These are phyloP conservation scores for Pollenia griseotomentosa DNA, from an alignment of 2,888 invertebrate species.

Conservation along the genomic window DNA sequence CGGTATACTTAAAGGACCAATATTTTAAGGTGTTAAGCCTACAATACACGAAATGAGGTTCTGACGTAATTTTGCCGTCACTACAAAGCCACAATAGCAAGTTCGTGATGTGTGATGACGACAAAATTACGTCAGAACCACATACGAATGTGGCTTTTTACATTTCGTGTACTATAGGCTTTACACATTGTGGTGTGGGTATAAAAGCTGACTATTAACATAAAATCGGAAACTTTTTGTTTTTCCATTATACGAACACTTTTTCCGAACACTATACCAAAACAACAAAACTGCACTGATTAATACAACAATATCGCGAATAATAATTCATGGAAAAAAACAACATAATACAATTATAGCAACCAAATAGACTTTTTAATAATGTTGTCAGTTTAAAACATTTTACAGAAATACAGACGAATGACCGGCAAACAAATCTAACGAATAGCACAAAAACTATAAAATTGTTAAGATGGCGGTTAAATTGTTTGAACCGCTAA, in stretches of 20 bases:
- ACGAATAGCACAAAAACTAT: slow-evolving; percentile 12
- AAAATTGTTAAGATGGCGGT: slow-evolving; percentile 48
- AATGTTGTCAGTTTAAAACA: slow-evolving; percentile 53
- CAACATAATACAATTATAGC: neutral
- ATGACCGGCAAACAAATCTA: slow-evolving; percentile 2
- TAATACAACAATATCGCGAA: slow-evolving; percentile 36
- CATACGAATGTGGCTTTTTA: too few relatives aligned
- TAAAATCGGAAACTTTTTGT: too few relatives aligned
- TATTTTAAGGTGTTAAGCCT: too few relatives aligned
- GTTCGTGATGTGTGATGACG: too few relatives aligned
- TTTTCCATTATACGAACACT: slow-evolving; percentile 6
- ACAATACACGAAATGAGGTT: too few relatives aligned
- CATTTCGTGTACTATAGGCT: too few relatives aligned
- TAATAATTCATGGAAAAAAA: neutral
- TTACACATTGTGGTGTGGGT: too few relatives aligned
- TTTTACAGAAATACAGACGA: slow-evolving; percentile 38
- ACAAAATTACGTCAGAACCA: too few relatives aligned
- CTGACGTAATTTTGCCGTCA: too few relatives aligned
- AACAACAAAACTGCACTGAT: slow-evolving; percentile 20
- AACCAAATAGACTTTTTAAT: slow-evolving; percentile 26
- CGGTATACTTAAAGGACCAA: too few relatives aligned
- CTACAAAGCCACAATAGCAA: too few relatives aligned
- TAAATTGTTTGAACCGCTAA: slow-evolving; percentile 55
- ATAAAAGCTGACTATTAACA: too few relatives aligned
- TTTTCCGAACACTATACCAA: slow-evolving; percentile 1